phyloP scores from a whole-genome alignment of 2,888 invertebrate genomes.

The Diploptera punctata region DNA sequence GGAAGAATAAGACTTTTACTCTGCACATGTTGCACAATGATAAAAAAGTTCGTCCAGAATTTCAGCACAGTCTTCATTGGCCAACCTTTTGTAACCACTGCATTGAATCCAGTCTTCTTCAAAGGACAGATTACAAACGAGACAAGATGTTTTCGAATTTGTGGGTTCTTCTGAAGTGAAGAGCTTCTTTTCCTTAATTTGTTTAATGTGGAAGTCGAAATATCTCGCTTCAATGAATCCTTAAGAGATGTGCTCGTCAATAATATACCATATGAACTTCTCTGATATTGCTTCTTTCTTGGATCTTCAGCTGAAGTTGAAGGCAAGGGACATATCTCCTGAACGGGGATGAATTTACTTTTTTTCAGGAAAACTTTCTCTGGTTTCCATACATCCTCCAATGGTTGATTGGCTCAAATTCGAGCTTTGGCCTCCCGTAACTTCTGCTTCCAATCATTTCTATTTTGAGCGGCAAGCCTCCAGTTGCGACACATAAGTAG shows the following conservation, averaged over 20 bases:
- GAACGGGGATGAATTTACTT: not conserved
- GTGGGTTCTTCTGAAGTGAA: not conserved
- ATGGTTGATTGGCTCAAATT: too few relatives aligned
- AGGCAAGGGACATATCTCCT: not conserved
- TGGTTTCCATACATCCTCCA: not conserved
- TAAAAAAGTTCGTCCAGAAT: not conserved
- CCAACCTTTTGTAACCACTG: not conserved
- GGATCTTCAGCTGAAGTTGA: too few relatives aligned
- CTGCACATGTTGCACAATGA: too few relatives aligned
- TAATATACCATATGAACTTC: not conserved
- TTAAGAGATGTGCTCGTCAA: constrained; percentile 5
- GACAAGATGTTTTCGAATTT: not conserved
- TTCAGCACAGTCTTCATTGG: not conserved
- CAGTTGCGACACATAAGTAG: too few relatives aligned
- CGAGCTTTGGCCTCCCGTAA: too few relatives aligned
- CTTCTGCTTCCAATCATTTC: too few relatives aligned
- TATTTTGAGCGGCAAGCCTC: too few relatives aligned
- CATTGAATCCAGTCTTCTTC: not conserved
- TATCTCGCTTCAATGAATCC: not conserved
- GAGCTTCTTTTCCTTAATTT: not conserved
- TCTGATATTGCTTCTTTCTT: not conserved
- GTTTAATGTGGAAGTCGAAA: not conserved
- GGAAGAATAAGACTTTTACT: too few relatives aligned
- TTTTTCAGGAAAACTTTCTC: not conserved
- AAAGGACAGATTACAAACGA: not conserved